Percentiles rank a stretch among this genome's conserved stretches.
Conservation (phyloP, 2,888 invertebrate genomes). For the Drosophila longiperda region DNA sequence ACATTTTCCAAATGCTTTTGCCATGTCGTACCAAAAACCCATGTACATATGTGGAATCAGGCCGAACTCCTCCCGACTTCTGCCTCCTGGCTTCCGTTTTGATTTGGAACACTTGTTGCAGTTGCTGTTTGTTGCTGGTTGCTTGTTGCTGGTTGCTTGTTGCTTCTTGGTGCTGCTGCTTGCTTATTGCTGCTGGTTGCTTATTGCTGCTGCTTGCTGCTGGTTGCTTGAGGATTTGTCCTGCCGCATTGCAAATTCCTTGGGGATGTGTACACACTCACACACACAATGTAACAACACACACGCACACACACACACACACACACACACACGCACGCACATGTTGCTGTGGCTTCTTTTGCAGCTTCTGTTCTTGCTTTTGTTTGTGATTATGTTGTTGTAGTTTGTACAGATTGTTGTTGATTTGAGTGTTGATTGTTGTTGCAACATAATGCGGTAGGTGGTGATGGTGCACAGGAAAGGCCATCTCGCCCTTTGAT, state of each 20-base stretch:
- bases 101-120: conserved; percentile 75
- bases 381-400: conserved; percentile 71
- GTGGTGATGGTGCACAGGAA: conserved; percentile 32
- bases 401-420: conserved; percentile 77
- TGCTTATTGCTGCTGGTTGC: conserved; percentile 16
- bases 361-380: conserved; percentile 34
- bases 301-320: background rate
- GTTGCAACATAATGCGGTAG: conserved; percentile 66
- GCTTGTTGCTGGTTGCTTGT: too few relatives aligned
- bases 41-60: conserved; percentile 77
- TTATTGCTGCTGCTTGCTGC: conserved; percentile 22
- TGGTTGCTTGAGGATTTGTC: conserved; percentile 60
- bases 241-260: conserved; percentile 65
- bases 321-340: conserved; percentile 16
- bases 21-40: conserved; percentile 79
- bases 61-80: conserved; percentile 29
- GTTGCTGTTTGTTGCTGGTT: conserved; percentile 16
- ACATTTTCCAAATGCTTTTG: conserved; percentile 82
- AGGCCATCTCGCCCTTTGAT: conserved; percentile 60
- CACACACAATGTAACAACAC: conserved; percentile 25
- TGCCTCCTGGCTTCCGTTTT: conserved; percentile 59
- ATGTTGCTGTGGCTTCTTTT: conserved; percentile 45
- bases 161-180: background rate
- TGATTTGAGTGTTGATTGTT: conserved; percentile 78
- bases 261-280: conserved; percentile 66